These are phyloP conservation scores for Cheilosia soror DNA, from an alignment of 2,888 invertebrate species.

Conservation along the genomic window DNA sequence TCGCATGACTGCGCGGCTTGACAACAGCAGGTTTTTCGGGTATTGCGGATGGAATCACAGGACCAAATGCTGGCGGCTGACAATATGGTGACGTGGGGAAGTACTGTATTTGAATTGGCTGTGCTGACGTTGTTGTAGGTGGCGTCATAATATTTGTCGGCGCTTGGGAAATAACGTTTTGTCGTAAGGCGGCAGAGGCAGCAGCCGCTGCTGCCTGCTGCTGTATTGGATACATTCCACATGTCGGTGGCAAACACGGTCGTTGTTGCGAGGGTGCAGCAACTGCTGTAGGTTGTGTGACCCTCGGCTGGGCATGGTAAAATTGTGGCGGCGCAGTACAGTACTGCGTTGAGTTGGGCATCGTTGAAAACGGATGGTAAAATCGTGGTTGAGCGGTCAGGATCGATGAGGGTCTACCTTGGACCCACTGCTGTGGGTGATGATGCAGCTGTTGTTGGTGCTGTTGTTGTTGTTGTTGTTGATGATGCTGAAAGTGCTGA, in stretches of 20 bases:
- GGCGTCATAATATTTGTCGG: slow-evolving; percentile 72
- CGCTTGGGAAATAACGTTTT: slow-evolving; percentile 62
- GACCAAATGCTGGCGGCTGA: slow-evolving; percentile 72
- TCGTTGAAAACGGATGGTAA: slow-evolving; percentile 56
- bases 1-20: slow-evolving; percentile 80
- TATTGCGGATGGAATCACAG: slow-evolving; percentile 37
- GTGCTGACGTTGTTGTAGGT: slow-evolving; percentile 76
- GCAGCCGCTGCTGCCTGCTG: slow-evolving; percentile 54
- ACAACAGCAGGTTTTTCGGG: slow-evolving; percentile 72
- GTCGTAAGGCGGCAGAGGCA: slow-evolving; percentile 59
- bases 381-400: slow-evolving; percentile 70
- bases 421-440: slow-evolving; percentile 66
- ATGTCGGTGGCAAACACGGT: slow-evolving; percentile 76
- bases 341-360: slow-evolving; percentile 54
- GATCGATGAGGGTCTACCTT: slow-evolving; percentile 35
- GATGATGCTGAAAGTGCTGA: slow-evolving; percentile 73
- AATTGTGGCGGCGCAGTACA: slow-evolving; percentile 55
- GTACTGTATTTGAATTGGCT: slow-evolving; percentile 73
- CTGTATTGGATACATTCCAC: slow-evolving; percentile 75
- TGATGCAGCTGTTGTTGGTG: slow-evolving; percentile 72
- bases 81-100: slow-evolving; percentile 78
- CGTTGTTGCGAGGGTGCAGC: slow-evolving; percentile 78
- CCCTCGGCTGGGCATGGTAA: slow-evolving; percentile 38
- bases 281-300: slow-evolving; percentile 53
- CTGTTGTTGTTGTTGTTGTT: slow-evolving; percentile 66